These are phyloP conservation scores for Pogonognathellus flavescens DNA, from an alignment of 1,140 invertebrate genomes.

Conservation along the genomic window DNA sequence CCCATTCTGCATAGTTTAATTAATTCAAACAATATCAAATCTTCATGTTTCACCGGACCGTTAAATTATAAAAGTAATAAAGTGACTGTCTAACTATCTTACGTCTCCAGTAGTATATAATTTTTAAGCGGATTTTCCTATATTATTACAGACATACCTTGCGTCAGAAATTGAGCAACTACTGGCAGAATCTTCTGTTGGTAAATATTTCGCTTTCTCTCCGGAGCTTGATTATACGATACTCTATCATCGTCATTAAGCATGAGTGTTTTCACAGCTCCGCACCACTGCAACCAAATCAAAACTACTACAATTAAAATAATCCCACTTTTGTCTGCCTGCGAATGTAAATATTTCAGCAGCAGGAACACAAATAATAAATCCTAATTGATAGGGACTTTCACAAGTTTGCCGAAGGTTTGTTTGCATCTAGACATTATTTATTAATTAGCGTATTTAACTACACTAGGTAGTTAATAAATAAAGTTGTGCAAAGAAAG, in stretches of 20 bases:
- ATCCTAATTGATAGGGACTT: no score
- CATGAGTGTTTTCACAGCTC: conserved; percentile 53
- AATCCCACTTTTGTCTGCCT: background rate
- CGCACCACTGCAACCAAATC: conserved; percentile 58
- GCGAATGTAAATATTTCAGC: background rate
- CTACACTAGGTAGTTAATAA: background rate
- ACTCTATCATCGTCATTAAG: conserved; percentile 58
- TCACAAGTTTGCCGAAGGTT: no score
- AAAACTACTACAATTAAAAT: background rate
- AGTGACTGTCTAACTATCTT: no score
- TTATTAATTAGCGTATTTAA: no score
- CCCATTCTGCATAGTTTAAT: background rate
- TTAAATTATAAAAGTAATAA: no score
- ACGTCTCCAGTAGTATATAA: no score
- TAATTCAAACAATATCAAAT: background rate
- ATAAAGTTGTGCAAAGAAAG: background rate
- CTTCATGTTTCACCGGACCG: no score
- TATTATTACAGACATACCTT: background rate
- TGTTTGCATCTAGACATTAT: no score
- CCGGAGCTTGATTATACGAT: conserved; percentile 58
- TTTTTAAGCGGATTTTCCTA: no score
- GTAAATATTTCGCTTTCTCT: conserved; percentile 57
- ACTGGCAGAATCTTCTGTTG: background rate
- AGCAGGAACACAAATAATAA: background rate
- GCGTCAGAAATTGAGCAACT: conserved; percentile 18